These are phyloP conservation scores for Tokudaia muenninki DNA, from an alignment of 2,797 vertebrate genomes.

Conservation along the genomic window DNA sequence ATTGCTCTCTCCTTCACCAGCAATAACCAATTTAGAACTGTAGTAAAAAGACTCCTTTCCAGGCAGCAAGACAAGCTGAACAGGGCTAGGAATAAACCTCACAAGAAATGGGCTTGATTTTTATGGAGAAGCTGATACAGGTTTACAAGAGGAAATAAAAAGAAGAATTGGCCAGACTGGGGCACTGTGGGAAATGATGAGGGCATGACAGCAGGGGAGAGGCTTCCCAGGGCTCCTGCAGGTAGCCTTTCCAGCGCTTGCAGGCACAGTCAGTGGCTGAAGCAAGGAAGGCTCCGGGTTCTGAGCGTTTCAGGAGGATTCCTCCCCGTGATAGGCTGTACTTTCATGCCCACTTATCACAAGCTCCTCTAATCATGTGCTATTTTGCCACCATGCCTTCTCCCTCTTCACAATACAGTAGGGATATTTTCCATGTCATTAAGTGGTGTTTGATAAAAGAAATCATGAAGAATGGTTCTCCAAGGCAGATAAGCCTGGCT, in stretches of 20 bases:
- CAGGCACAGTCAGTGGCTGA: background rate
- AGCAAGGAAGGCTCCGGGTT: background rate
- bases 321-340: background rate
- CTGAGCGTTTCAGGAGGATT: background rate
- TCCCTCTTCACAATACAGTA: background rate
- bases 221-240: rapidly evolving
- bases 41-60: background rate
- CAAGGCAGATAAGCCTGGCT: background rate
- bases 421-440: background rate
- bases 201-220: background rate
- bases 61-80: constrained; percentile 40
- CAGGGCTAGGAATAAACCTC: background rate
- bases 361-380: background rate
- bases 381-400: background rate
- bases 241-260: background rate
- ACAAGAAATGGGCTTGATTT: background rate
- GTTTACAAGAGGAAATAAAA: constrained; percentile 36
- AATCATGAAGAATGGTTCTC: constrained; percentile 8
- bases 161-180: background rate
- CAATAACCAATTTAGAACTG: background rate
- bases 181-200: background rate
- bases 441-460: constrained; percentile 21
- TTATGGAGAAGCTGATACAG: constrained; percentile 64
- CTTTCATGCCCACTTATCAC: background rate
- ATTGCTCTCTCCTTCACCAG: background rate